Evolutionary conservation across 2,888 invertebrate genomes (phyloP), one percentile per base, ranked within the genome.

Genomic region (Baronia brevicornis): DNA sequence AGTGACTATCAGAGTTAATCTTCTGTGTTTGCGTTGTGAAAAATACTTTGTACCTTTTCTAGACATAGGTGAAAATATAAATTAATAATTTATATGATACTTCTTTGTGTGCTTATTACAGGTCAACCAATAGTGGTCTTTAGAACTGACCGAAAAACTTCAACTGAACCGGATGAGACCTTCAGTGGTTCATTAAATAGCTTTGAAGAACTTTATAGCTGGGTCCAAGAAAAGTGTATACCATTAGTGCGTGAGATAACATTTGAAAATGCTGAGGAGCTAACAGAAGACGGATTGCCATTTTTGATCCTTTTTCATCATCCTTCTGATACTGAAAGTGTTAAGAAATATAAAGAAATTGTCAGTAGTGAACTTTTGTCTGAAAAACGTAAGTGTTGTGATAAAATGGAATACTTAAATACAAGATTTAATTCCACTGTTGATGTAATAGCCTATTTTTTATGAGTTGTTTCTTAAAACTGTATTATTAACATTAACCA

Each of bases 251-350:
- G 99, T 32, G 98, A 99, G 77, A 99, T 99, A 38, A 99, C 98
- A 0, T 99, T 99, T 75, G 98, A 98, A 77, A 99, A 99, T 86
- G 99, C 99, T 1, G 99, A 99, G 78, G 98, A 98, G 73, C 78
- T 98, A 11, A 98, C 98, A 0, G 98, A 98, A 72, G 99, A 99
- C 80, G 98, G 98, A 15, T 75, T 99, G 54, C 99, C 99, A 3
- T 99, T 99, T 86, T 87, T 99, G 18, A 98, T 99, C 48, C 84
- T 99, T 21, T 99, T 99, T 84, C 96, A 99, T 62, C 84, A 90
- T 45, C 92, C 95, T 0, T 92, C 95, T 54, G 92, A 92, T 53
- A 84, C 84, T 0, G 91, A 92, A 8, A 93, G 92, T 52, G 91
- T 97, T 28, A 95, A 96, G 67, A 87, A 89, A 52, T 99, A 90